Evolutionary conservation across 2,888 invertebrate genomes (phyloP).

Genomic region (Saturnia japonica): DNA sequence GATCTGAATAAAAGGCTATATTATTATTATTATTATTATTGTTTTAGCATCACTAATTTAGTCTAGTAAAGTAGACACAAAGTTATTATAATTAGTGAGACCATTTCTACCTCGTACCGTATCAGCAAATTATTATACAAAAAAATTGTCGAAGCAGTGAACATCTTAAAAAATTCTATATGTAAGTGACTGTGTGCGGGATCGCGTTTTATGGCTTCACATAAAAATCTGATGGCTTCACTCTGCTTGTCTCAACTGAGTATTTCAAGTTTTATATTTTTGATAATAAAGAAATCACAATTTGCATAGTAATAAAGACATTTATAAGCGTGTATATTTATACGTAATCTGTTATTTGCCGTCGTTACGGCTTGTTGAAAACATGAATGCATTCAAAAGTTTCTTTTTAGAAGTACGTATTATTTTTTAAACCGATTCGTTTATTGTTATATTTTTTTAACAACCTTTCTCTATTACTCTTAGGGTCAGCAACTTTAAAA

Average conservation of each 20-base stretch:
- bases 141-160: neutral
- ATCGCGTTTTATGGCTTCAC: conserved; percentile 6
- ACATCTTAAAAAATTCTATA: neutral
- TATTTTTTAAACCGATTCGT: no score
- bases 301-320: neutral
- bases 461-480: neutral
- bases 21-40: no score
- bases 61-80: no score
- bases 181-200: neutral
- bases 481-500: no score
- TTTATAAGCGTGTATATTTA: neutral
- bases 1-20: no score
- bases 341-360: neutral
- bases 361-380: neutral
- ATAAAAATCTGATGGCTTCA: conserved; percentile 14
- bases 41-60: no score
- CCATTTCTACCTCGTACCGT: no score
- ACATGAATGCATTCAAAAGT: neutral
- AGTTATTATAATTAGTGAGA: no score
- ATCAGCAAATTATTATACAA: no score
- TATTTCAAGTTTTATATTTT: neutral
- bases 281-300: neutral
- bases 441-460: neutral
- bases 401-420: no score
- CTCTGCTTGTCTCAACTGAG: neutral